Base-by-base conservation (phyloP, 2,888 invertebrate species). In the Temnothorax unifasciatus region DNA sequence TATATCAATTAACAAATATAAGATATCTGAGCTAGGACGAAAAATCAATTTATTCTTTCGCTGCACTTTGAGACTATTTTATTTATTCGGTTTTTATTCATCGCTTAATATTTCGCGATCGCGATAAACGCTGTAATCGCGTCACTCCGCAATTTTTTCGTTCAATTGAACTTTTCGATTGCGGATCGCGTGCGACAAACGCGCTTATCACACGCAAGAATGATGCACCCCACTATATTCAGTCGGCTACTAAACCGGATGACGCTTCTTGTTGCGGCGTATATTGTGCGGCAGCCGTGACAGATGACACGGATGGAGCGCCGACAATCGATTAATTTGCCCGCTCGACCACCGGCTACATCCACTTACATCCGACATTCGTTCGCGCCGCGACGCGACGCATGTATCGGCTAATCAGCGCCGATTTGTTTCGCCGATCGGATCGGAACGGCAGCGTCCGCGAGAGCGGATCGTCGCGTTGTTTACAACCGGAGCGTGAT, bases 301-400 rank as follows among this genome's bases (percentile, higher is more conserved):
- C 77, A 44, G 57, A 69, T 69, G 79, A 79, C 79, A 69, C 77
- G 77, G 34, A 57, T 34, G 57, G 57, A 79, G 21, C 79, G 79
- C 25, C 69, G 79, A 79, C 79, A 79, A 79, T 79, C 79, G 79
- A 79, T 79, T 79, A 79, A 79, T 79, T 79, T 79, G 57, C 47
- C 59, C 59, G 79, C 79, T 69, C 57, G 59, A 59, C 69, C 69
- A 25, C 69, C 69, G 44, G 79, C 57, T 69, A 79, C 79, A 69
- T 69, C 69, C 79, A 79, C 79, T 79, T 79, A 79, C 57, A 57
- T 79, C 57, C 54, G 41, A 68, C 34, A 21, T 68, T 79, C 68
- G 57, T 79, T 68, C 54, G 21, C 61, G 34, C 59, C 61, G 59
- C 41, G 61, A 50, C 61, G 15, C 57, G 54, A 54, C 34, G 68